phyloP scores from a whole-genome alignment of 2,797 vertebrate genomes.

The Malacoraja senta region DNA sequence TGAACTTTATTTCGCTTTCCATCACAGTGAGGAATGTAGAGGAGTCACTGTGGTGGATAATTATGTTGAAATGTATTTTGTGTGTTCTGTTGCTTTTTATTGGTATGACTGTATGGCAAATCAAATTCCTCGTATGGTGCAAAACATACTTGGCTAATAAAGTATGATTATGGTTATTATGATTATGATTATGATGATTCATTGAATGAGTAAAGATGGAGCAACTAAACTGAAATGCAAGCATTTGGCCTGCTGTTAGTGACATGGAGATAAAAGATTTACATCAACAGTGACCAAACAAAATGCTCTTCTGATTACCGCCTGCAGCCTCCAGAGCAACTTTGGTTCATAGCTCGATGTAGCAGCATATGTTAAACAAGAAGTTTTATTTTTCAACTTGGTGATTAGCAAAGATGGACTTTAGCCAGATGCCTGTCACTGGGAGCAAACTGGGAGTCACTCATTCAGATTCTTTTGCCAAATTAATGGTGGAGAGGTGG shows the following conservation, averaged over 20 bases:
- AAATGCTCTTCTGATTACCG: background rate
- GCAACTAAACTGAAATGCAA: background rate
- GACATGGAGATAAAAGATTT: background rate
- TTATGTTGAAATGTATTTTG: too few species aligned
- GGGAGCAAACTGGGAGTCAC: background rate
- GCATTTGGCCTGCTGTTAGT: background rate
- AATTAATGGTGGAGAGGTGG: background rate
- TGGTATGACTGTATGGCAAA: too few species aligned
- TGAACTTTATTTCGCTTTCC: too few species aligned
- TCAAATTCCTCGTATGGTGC: too few species aligned
- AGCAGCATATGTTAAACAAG: background rate
- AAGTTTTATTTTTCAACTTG: background rate
- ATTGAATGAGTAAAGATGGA: background rate
- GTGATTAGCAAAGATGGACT: background rate
- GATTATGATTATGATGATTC: background rate
- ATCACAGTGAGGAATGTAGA: too few species aligned
- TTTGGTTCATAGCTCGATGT: background rate
- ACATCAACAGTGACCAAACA: background rate
- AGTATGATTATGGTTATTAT: too few species aligned
- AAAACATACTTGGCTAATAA: too few species aligned
- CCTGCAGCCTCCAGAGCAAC: background rate
- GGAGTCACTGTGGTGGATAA: too few species aligned
- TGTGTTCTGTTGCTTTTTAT: too few species aligned
- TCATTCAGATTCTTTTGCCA: background rate
- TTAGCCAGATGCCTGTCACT: background rate